Conservation (phyloP, 2,888 invertebrate species). For the Napeogenes sylphis region DNA sequence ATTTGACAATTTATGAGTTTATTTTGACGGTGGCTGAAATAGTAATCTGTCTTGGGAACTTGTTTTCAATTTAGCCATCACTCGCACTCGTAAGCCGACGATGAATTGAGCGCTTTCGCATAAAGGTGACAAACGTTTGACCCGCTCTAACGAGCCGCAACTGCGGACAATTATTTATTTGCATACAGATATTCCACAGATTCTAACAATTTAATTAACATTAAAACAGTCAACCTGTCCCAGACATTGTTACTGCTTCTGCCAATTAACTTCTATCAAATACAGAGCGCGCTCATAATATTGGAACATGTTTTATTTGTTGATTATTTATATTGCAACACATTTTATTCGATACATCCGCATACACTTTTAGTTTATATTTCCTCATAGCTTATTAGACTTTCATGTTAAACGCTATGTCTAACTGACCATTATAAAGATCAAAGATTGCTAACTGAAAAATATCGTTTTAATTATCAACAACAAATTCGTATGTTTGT, state of each 20-base stretch:
- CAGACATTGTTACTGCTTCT: slow-evolving; percentile 2
- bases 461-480: too few relatives aligned
- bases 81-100: slow-evolving; percentile 20
- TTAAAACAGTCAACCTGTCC: slow-evolving; percentile 11
- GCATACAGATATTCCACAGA: slow-evolving; percentile 32
- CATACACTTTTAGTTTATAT: too few relatives aligned
- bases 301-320: too few relatives aligned
- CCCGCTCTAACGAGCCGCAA: slow-evolving; percentile 46
- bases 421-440: too few relatives aligned
- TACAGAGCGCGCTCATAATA: not conserved
- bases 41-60: slow-evolving; percentile 16
- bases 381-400: too few relatives aligned
- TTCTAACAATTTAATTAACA: slow-evolving; percentile 37
- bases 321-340: too few relatives aligned
- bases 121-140: slow-evolving; percentile 43
- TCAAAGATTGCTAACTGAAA: too few relatives aligned
- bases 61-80: slow-evolving; percentile 17
- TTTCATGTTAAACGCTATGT: too few relatives aligned
- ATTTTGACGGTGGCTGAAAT: slow-evolving; percentile 10
- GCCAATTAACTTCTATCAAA: slow-evolving; percentile 2
- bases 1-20: not conserved
- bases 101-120: slow-evolving; percentile 24
- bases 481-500: too few relatives aligned
- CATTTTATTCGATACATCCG: too few relatives aligned
- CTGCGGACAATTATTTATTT: slow-evolving; percentile 29